Conservation (phyloP, 2,888 invertebrate species). For the Hirtodrosophila alboralis region DNA sequence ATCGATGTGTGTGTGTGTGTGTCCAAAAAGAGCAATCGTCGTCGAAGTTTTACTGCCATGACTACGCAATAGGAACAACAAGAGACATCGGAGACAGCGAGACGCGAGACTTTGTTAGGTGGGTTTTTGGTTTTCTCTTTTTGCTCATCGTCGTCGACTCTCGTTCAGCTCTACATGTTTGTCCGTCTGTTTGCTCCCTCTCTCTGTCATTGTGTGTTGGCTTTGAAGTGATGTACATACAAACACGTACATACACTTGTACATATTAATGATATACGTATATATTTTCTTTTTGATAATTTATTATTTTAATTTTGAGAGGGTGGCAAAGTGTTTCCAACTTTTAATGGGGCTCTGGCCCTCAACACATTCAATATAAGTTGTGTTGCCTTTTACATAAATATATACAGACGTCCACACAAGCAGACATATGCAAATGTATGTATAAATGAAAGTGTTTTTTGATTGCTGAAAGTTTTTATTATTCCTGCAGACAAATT, state of each 20-base stretch:
- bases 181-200: slow-evolving; percentile 47
- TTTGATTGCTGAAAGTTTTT: slow-evolving; percentile 25
- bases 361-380: slow-evolving; percentile 25
- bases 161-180: slow-evolving; percentile 14
- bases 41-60: slow-evolving; percentile 70
- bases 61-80: slow-evolving; percentile 78
- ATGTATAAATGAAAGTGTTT: slow-evolving; percentile 34
- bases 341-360: slow-evolving; percentile 32
- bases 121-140: slow-evolving; percentile 55
- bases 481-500: slow-evolving; percentile 18
- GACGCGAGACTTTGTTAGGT: slow-evolving; percentile 47
- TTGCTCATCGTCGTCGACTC: slow-evolving; percentile 37
- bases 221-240: slow-evolving; percentile 37
- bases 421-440: slow-evolving; percentile 13
- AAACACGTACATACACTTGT: slow-evolving; percentile 27
- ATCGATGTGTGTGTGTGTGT: slow-evolving; percentile 63
- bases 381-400: slow-evolving; percentile 2
- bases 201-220: slow-evolving; percentile 32
- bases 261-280: slow-evolving; percentile 22
- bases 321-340: slow-evolving; percentile 51
- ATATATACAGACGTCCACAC: slow-evolving; percentile 4
- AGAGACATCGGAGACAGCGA: slow-evolving; percentile 50
- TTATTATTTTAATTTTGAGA: slow-evolving; percentile 67
- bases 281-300: slow-evolving; percentile 63
- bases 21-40: slow-evolving; percentile 64